Percentiles rank a stretch among this genome's conserved stretches.
phyloP scores from a whole-genome alignment of 2,113 vertebrate species.

The Athene cunicularia region DNA sequence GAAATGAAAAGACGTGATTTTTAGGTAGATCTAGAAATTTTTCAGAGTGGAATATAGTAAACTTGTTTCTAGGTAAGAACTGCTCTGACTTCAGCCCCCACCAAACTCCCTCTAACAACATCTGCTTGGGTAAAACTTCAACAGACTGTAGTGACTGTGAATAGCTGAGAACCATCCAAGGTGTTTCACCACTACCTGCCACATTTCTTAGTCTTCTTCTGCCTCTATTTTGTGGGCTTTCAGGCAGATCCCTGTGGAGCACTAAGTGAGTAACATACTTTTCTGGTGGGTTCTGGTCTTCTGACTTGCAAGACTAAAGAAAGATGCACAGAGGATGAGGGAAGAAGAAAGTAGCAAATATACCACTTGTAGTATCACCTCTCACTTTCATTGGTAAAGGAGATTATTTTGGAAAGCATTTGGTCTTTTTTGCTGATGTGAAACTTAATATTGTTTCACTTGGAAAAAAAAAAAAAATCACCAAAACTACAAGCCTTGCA shows the following conservation, averaged over 20 bases:
- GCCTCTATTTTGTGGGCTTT: accelerated
- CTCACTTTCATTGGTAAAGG: not conserved
- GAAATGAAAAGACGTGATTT: not conserved
- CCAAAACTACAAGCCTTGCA: not conserved
- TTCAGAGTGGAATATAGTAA: not conserved
- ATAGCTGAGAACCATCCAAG: not conserved
- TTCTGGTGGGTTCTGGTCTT: not conserved
- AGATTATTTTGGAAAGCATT: not conserved
- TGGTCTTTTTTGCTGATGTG: not conserved
- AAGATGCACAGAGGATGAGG: not conserved
- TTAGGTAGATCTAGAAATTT: not conserved
- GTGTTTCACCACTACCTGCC: not conserved
- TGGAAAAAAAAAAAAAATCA: too few species aligned
- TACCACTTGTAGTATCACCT: not conserved
- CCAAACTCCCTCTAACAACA: not conserved
- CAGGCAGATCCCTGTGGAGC: not conserved
- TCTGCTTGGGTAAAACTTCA: too few species aligned
- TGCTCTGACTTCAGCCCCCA: not conserved
- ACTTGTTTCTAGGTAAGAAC: not conserved
- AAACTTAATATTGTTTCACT: not conserved
- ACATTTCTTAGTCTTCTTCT: not conserved
- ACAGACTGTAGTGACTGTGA: not conserved
- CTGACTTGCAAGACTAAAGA: not conserved
- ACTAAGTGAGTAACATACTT: not conserved
- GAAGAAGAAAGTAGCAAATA: not conserved